phyloP scores from a whole-genome alignment of 2,113 vertebrate genomes.

The Amia ocellicauda region DNA sequence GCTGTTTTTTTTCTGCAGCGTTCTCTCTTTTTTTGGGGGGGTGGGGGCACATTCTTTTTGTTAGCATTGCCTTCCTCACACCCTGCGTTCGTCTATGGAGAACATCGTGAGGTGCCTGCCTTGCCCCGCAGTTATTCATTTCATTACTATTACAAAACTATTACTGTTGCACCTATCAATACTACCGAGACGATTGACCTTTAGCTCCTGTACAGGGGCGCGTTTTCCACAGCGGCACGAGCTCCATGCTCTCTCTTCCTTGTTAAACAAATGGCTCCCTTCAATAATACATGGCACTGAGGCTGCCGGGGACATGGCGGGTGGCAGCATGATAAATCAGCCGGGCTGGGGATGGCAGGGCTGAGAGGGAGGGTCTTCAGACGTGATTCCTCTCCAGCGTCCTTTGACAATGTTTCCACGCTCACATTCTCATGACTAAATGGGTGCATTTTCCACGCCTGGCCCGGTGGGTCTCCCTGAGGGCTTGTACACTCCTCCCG shows the following conservation, averaged over 20 bases:
- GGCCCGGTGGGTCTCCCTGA: neutral
- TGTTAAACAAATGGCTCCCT: conserved; percentile 24
- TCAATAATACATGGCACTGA: conserved; percentile 16
- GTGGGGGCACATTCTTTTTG: conserved; percentile 27
- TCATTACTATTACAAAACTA: conserved; percentile 29
- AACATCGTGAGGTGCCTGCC: conserved; percentile 36
- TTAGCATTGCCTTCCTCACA: conserved; percentile 27
- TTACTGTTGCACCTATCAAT: conserved; percentile 38
- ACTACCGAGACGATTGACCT: conserved; percentile 28
- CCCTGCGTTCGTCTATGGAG: conserved; percentile 28
- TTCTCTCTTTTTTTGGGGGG: neutral
- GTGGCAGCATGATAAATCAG: conserved; percentile 7
- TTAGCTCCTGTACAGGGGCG: conserved; percentile 16
- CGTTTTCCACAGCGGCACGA: neutral
- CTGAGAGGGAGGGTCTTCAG: neutral
- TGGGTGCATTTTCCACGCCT: neutral
- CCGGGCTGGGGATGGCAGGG: neutral
- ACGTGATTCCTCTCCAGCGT: conserved; percentile 18
- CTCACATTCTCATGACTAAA: conserved; percentile 25
- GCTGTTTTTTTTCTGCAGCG: too few relatives aligned
- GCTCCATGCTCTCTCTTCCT: conserved; percentile 13
- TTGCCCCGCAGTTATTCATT: conserved; percentile 26
- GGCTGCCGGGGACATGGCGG: neutral
- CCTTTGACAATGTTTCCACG: conserved; percentile 26
- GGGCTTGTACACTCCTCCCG: neutral